These are phyloP conservation scores for Acholoe squamosa DNA, from an alignment of 2,888 invertebrate species.

Conservation along the genomic window DNA sequence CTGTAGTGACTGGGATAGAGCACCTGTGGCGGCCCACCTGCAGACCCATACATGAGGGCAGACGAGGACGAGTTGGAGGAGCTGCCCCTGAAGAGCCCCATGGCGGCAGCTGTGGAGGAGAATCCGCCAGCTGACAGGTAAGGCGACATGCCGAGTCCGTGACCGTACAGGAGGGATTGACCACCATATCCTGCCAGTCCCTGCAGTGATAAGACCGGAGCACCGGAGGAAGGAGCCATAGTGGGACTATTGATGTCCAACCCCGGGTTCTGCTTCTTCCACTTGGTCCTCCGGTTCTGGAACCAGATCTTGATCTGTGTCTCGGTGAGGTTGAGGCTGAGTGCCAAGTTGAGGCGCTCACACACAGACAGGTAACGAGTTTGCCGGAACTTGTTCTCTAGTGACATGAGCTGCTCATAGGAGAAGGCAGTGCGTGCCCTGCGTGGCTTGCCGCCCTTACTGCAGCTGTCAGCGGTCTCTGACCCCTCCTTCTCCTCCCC, in stretches of 20 bases:
- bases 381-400: constrained; percentile 99
- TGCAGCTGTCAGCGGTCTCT: constrained; percentile 10
- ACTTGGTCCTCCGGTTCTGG: constrained; percentile 93
- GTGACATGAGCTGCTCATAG: constrained; percentile 96
- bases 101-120: constrained; percentile 35
- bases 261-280: constrained; percentile 99
- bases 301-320: constrained; percentile 89
- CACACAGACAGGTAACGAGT: constrained; percentile 97
- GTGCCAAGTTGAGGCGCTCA: constrained; percentile 96
- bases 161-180: constrained; percentile 12
- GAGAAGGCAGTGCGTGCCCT: constrained; percentile 98
- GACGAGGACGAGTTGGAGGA: not conserved
- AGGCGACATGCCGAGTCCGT: not conserved
- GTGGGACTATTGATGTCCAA: constrained; percentile 90
- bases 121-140: constrained; percentile 23
- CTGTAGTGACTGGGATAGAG: constrained; percentile 50
- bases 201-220: not conserved
- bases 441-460: constrained; percentile 87
- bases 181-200: not conserved
- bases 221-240: constrained; percentile 56
- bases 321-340: constrained; percentile 96
- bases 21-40: constrained; percentile 35
- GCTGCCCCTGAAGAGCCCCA: constrained; percentile 41
- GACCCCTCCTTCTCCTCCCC: constrained; percentile 39
- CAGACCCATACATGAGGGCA: not conserved